Evolutionary conservation across 2,888 invertebrate genomes (phyloP).

Genomic region (Alviniconcha strummeri): DNA sequence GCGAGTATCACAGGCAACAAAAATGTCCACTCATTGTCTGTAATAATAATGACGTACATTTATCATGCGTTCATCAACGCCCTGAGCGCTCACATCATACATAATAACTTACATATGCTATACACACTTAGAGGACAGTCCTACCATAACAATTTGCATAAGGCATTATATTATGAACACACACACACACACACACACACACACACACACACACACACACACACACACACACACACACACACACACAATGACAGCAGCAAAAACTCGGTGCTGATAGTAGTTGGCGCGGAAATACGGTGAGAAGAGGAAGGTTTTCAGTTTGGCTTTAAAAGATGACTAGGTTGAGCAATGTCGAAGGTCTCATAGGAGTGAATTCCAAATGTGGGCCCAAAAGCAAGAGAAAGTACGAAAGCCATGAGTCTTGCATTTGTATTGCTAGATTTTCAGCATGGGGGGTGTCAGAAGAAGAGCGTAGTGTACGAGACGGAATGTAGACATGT

Average conservation of each 20-base stretch:
- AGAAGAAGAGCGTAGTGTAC: not conserved
- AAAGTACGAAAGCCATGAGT: not conserved
- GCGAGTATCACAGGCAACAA: too few relatives aligned
- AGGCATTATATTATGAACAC: not conserved
- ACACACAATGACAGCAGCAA: not conserved
- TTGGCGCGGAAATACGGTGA: not conserved
- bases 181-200: constrained; percentile 1
- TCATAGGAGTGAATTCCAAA: too few relatives aligned
- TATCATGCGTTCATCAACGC: too few relatives aligned
- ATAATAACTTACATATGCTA: too few relatives aligned
- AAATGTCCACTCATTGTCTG: too few relatives aligned
- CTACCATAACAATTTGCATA: too few relatives aligned
- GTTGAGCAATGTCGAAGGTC: too few relatives aligned
- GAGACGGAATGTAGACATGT: not conserved
- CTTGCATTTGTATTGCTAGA: not conserved
- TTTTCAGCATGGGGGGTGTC: not conserved
- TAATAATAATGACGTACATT: not conserved
- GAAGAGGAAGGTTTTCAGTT: not conserved
- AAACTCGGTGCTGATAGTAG: not conserved
- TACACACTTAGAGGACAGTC: too few relatives aligned
- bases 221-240: not conserved
- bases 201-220: constrained; percentile 1
- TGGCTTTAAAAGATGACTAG: not conserved
- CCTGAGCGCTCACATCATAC: too few relatives aligned
- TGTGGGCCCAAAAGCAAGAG: not conserved